These are phyloP conservation scores for Squalus acanthias DNA, from an alignment of 2,797 vertebrate species.

Conservation along the genomic window DNA sequence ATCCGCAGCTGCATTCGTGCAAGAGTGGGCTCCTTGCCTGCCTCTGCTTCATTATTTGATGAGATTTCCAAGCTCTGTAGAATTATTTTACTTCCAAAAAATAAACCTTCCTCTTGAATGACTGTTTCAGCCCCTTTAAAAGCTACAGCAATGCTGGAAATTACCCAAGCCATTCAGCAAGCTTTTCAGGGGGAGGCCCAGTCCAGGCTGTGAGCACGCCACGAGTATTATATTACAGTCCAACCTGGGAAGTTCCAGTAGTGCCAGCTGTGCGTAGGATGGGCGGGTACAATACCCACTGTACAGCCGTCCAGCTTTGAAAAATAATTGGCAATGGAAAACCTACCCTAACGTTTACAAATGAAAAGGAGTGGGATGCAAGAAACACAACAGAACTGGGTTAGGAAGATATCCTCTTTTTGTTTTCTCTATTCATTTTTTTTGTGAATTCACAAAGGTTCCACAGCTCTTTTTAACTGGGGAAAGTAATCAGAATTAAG, in stretches of 20 bases:
- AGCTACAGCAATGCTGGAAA: neutral
- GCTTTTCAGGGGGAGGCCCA: neutral
- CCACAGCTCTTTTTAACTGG: neutral
- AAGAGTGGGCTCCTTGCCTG: neutral
- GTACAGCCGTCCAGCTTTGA: neutral
- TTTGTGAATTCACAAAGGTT: neutral
- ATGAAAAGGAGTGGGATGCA: neutral
- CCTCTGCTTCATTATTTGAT: neutral
- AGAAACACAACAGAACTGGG: neutral
- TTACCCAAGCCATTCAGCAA: neutral
- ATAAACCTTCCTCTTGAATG: neutral
- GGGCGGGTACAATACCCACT: neutral
- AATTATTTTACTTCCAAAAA: neutral
- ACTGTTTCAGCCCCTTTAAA: neutral
- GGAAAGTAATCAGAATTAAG: neutral
- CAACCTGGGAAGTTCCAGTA: neutral
- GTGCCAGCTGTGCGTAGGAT: neutral
- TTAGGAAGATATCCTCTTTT: neutral
- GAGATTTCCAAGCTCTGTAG: neutral
- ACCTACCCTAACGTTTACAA: neutral
- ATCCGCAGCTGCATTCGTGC: neutral
- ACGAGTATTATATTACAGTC: neutral
- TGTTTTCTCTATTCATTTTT: neutral
- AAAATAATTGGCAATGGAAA: neutral
- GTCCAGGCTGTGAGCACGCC: neutral